phyloP scores from a whole-genome alignment of 2,797 vertebrate species.

The Microhierax caerulescens region DNA sequence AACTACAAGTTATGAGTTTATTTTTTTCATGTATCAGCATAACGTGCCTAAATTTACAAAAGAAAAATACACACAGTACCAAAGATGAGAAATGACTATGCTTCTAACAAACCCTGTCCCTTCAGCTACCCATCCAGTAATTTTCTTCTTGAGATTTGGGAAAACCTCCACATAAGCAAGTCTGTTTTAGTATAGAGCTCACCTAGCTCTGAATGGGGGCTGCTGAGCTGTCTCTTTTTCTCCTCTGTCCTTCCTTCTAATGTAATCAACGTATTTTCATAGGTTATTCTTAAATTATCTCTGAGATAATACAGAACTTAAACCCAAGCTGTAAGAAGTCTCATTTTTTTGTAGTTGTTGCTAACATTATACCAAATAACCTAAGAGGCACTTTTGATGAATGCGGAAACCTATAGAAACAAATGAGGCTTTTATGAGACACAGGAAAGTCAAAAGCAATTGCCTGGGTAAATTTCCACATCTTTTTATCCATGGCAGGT shows the following conservation, averaged over 20 bases:
- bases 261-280: background rate
- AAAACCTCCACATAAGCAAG: background rate
- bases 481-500: background rate
- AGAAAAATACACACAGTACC: background rate
- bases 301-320: background rate
- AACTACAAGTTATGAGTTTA: background rate
- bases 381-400: background rate
- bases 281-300: background rate
- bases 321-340: background rate
- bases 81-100: background rate
- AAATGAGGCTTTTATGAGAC: background rate
- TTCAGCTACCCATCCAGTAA: background rate
- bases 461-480: background rate
- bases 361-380: background rate
- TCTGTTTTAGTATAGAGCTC: background rate
- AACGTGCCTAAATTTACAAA: background rate
- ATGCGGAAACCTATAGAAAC: background rate
- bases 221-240: background rate
- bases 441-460: background rate
- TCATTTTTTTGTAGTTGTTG: background rate
- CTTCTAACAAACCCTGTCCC: background rate
- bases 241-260: background rate
- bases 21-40: background rate
- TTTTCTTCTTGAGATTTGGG: background rate
- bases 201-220: background rate